These are phyloP conservation scores for Cladopsammia gracilis DNA, from an alignment of 64 coral and sea anemone species.

Conservation along the genomic window DNA sequence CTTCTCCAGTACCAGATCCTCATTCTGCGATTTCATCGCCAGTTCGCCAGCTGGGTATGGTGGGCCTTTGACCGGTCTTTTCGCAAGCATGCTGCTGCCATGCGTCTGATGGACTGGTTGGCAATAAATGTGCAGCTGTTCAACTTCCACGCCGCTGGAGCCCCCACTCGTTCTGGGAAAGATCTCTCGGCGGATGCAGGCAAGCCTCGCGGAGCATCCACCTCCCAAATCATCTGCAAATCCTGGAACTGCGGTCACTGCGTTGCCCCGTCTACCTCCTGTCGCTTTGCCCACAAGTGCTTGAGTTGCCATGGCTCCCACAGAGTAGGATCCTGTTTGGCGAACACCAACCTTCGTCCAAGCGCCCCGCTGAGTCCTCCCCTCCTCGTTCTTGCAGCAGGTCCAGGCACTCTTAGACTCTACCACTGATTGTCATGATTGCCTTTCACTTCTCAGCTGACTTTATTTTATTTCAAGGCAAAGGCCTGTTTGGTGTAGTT, in stretches of 20 bases:
- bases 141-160: constrained; percentile 34
- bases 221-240: too few species aligned
- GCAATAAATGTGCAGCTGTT: too few species aligned
- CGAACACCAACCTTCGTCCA: background rate
- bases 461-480: too few species aligned
- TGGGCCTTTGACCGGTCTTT: background rate
- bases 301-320: background rate
- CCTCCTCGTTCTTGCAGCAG: background rate
- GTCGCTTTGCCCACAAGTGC: constrained; percentile 21
- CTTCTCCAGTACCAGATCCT: constrained; percentile 28
- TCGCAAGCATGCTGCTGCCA: too few species aligned
- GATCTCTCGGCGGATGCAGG: background rate
- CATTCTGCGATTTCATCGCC: background rate
- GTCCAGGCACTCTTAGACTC: background rate
- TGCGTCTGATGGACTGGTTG: too few species aligned
- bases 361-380: too few species aligned
- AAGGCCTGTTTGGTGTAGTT: too few species aligned
- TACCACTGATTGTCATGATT: too few species aligned
- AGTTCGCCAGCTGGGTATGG: background rate
- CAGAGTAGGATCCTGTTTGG: background rate
- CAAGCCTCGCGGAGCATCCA: too few species aligned
- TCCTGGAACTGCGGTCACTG: constrained; percentile 36
- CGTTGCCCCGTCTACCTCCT: constrained; percentile 7
- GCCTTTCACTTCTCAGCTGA: too few species aligned
- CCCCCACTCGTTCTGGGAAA: background rate